Conservation (phyloP, 2,113 vertebrate genomes). For the Furnarius figulus region DNA sequence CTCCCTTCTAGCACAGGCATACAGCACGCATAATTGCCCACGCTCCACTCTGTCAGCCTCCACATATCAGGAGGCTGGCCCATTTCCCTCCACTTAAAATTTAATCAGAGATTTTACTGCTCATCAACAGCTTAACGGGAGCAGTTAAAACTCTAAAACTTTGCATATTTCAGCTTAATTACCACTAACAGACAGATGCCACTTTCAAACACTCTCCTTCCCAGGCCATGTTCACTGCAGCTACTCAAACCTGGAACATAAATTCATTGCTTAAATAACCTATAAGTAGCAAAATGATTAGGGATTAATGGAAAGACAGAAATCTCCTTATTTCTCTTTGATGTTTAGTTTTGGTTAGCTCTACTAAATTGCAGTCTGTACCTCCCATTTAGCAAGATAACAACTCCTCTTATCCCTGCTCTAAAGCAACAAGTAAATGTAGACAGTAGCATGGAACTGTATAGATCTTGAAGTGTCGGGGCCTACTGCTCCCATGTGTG, state of each 20-base stretch:
- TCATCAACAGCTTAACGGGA: conserved; percentile 75
- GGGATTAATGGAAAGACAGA: conserved; percentile 30
- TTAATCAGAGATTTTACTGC: conserved; percentile 81
- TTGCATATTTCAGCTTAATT: conserved; percentile 74
- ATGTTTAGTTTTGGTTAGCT: conserved; percentile 25
- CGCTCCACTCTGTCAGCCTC: conserved; percentile 49
- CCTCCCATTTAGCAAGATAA: background rate
- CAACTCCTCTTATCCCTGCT: background rate
- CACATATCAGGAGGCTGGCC: conserved; percentile 30
- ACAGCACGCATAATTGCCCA: background rate
- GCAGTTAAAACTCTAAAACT: conserved; percentile 69
- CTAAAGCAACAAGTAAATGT: background rate
- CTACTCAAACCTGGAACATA: conserved; percentile 32
- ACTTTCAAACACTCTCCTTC: conserved; percentile 50
- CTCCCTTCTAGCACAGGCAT: background rate
- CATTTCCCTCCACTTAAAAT: conserved; percentile 73
- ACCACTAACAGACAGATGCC: conserved; percentile 72
- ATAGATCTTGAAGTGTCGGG: background rate
- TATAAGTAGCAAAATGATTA: conserved; percentile 35
- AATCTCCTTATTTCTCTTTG: conserved; percentile 33
- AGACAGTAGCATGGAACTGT: background rate
- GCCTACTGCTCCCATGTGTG: background rate
- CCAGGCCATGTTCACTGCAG: conserved; percentile 31
- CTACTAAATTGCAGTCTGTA: background rate
- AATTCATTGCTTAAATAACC: conserved; percentile 48